phyloP scores from a whole-genome alignment of 2,113 vertebrate genomes.

The Pholis gunnellus region DNA sequence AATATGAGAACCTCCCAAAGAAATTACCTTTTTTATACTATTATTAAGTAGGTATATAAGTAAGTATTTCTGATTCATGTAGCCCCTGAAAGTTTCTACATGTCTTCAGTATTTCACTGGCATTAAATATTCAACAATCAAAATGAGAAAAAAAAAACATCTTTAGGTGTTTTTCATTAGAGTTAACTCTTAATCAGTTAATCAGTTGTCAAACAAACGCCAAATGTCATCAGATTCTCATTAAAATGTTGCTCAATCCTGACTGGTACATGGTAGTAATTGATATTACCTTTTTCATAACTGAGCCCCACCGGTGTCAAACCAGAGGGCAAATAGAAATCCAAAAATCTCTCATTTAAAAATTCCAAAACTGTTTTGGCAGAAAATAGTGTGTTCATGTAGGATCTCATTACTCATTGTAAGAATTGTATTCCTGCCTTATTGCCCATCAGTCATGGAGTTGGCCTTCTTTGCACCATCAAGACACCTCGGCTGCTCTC shows the following conservation, averaged over 20 bases:
- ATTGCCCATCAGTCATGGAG: conserved; percentile 1
- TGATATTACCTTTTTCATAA: background rate
- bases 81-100: background rate
- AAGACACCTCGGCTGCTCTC: conserved; percentile 23
- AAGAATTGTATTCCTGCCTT: background rate
- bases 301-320: background rate
- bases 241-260: background rate
- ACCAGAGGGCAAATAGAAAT: background rate
- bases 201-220: background rate
- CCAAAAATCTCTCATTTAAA: background rate
- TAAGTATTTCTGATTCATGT: background rate
- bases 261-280: background rate
- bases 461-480: conserved; percentile 23
- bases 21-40: background rate
- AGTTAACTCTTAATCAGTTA: background rate
- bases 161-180: background rate
- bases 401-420: background rate
- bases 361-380: background rate
- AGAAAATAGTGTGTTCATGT: background rate
- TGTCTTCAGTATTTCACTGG: background rate
- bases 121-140: background rate
- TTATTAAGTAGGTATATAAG: background rate
- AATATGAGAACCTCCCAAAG: background rate
- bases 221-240: background rate
- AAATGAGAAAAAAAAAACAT: background rate